A percentile compares a stretch with the other conserved stretches of the same genome.
Evolutionary conservation across 2,797 vertebrate species (phyloP).

Genomic region (Arctocebus calabarensis): DNA sequence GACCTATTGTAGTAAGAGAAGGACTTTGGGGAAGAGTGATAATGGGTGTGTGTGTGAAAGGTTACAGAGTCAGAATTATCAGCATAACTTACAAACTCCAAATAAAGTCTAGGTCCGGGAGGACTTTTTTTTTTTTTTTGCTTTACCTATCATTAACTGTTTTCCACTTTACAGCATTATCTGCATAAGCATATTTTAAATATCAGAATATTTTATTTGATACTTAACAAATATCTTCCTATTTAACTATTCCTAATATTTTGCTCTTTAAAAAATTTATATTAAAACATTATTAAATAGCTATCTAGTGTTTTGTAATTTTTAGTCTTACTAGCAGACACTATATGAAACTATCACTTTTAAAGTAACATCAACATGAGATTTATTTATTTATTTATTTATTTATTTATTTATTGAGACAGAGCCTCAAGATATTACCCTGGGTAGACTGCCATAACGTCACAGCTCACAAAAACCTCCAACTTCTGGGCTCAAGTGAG

Average conservation of each 20-base stretch:
- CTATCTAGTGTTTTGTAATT: slow-evolving; percentile 7
- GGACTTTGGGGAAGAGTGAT: neutral
- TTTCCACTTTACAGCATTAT: neutral
- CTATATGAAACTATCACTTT: neutral
- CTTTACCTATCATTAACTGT: neutral
- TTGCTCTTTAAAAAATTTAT: slow-evolving; percentile 8
- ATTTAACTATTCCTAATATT: slow-evolving; percentile 11
- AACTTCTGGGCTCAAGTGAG: too few relatives aligned
- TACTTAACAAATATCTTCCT: neutral
- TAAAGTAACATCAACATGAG: neutral
- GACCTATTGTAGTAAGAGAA: neutral
- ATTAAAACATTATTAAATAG: neutral
- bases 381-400: too few relatives aligned
- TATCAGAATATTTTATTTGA: slow-evolving; percentile 4
- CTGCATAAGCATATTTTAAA: neutral
- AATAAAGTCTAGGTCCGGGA: neutral
- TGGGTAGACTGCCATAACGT: too few relatives aligned
- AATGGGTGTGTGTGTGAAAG: neutral
- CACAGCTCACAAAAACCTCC: too few relatives aligned
- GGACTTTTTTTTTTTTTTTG: neutral
- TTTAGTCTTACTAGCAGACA: neutral
- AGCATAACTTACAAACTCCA: neutral
- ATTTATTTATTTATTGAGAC: too few relatives aligned
- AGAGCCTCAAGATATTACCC: too few relatives aligned
- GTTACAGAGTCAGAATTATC: neutral